Conservation (phyloP, 2,113 vertebrate genomes). For the Apteryx owenii region DNA sequence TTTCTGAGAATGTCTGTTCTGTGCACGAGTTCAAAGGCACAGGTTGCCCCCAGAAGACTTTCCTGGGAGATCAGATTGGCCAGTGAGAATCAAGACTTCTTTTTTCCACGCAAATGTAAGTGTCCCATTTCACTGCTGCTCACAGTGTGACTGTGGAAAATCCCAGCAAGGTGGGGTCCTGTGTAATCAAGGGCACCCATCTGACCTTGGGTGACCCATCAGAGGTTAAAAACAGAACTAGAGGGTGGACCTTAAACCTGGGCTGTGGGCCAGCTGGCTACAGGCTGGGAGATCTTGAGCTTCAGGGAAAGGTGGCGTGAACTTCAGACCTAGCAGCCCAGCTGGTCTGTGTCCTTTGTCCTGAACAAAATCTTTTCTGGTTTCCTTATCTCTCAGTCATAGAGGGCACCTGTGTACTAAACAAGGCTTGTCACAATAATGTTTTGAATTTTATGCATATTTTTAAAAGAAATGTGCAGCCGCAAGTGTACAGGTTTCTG, state of each 20-base stretch:
- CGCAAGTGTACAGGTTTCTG: neutral
- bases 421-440: accelerated
- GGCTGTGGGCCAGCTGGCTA: neutral
- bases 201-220: neutral
- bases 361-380: neutral
- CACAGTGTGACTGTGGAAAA: neutral
- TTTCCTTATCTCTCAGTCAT: neutral
- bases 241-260: neutral
- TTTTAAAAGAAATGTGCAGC: neutral
- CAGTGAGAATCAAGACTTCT: neutral
- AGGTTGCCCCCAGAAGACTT: neutral
- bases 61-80: neutral
- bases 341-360: neutral
- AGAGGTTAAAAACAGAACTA: neutral
- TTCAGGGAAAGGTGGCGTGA: neutral
- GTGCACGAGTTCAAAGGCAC: neutral
- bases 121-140: accelerated
- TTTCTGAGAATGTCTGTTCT: neutral
- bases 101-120: neutral
- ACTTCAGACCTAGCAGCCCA: neutral
- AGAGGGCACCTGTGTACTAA: neutral
- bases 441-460: neutral
- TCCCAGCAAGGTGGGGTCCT: neutral
- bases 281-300: neutral
- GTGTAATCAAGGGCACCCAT: accelerated